These are phyloP conservation scores for Ditula angustiorana DNA, from an alignment of 2,888 invertebrate genomes.

Conservation along the genomic window DNA sequence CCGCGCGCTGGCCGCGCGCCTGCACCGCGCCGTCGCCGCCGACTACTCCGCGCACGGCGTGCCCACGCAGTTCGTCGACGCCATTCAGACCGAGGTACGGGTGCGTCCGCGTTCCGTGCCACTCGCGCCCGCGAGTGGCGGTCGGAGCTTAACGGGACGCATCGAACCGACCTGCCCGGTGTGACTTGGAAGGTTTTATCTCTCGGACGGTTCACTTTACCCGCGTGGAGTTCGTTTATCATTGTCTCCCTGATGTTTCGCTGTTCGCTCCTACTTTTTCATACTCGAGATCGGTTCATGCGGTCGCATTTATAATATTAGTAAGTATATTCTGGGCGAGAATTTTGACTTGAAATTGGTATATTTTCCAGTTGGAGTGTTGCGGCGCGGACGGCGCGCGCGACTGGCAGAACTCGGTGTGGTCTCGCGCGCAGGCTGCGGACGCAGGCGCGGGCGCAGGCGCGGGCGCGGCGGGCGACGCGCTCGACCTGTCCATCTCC, in stretches of 20 bases:
- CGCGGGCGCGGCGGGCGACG: constrained; percentile 39
- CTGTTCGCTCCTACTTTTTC: no score
- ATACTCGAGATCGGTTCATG: no score
- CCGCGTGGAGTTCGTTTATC: no score
- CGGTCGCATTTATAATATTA: no score
- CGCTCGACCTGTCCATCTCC: constrained; percentile 70
- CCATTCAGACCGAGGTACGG: constrained; percentile 70
- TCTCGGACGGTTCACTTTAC: no score
- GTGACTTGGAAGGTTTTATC: no score
- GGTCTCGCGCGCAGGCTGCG: constrained; percentile 54
- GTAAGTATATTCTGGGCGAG: no score
- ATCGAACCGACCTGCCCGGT: no score
- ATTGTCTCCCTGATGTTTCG: no score
- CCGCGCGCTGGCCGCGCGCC: constrained; percentile 50
- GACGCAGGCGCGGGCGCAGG: constrained; percentile 21
- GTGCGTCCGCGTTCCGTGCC: no score
- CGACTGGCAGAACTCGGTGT: constrained; percentile 90
- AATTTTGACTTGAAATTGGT: not conserved
- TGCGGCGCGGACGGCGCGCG: constrained; percentile 97
- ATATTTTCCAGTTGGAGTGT: constrained; percentile 84
- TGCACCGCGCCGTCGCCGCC: constrained; percentile 57
- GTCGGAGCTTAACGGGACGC: no score
- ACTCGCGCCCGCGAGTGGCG: no score
- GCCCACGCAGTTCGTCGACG: constrained; percentile 69
- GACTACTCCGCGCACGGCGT: constrained; percentile 69